phyloP scores from a whole-genome alignment of 1,140 invertebrate species.

The Sogatella furcifera region DNA sequence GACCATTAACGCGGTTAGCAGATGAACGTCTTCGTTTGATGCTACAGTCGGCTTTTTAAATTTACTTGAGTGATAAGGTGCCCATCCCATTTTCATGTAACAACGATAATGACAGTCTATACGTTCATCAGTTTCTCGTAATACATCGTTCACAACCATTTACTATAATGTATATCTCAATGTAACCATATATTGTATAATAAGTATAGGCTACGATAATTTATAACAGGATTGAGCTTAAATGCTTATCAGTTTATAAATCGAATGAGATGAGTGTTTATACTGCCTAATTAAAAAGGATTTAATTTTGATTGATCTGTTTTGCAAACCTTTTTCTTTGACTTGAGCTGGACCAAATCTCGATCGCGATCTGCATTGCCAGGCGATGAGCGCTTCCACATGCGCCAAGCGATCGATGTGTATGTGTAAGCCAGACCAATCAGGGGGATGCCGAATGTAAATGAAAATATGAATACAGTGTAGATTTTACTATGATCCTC shows the following conservation, averaged over 20 bases:
- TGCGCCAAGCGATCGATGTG: constrained; percentile 31
- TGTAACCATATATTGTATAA: too few species aligned
- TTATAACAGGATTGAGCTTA: too few species aligned
- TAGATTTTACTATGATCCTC: constrained; percentile 29
- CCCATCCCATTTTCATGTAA: too few species aligned
- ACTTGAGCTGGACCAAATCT: constrained; percentile 35
- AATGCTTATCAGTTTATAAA: background rate
- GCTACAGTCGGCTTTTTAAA: too few species aligned
- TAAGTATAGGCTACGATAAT: too few species aligned
- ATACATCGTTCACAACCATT: too few species aligned
- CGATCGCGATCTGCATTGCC: constrained; percentile 38
- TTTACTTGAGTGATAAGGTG: too few species aligned
- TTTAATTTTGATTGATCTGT: background rate
- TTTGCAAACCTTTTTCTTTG: constrained; percentile 37
- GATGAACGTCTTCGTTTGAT: too few species aligned
- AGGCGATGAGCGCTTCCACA: constrained; percentile 37
- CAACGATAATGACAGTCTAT: too few species aligned
- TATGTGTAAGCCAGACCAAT: constrained; percentile 38
- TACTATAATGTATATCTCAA: too few species aligned
- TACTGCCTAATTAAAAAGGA: background rate
- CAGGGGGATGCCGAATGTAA: constrained; percentile 41
- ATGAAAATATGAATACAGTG: constrained; percentile 36
- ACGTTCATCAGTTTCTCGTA: too few species aligned
- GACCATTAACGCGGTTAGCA: too few species aligned
- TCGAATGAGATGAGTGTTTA: background rate